Percentiles rank a stretch among this genome's conserved stretches.
phyloP scores from a whole-genome alignment of 1,140 invertebrate species.

The Lepidurus packardi region DNA sequence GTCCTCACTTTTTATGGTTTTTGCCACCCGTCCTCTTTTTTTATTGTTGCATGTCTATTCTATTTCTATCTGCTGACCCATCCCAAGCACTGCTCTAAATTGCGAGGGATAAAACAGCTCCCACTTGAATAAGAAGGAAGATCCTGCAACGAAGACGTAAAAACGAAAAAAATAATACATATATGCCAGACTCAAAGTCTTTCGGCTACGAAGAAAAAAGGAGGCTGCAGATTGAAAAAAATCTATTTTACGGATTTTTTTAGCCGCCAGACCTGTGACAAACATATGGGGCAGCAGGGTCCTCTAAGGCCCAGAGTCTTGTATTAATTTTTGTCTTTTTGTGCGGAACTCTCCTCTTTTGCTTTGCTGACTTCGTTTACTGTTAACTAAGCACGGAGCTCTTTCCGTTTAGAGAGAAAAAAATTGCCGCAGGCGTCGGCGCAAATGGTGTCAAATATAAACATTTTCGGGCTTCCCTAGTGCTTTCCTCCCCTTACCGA shows the following conservation, averaged over 20 bases:
- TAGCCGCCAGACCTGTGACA: background rate
- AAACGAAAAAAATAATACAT: background rate
- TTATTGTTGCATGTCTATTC: conserved; percentile 3
- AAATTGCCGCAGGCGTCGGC: background rate
- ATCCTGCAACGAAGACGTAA: conserved; percentile 9
- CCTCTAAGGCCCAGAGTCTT: background rate
- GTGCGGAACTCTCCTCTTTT: background rate
- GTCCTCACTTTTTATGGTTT: background rate
- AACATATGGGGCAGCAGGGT: conserved; percentile 1
- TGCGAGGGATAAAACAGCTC: conserved; percentile 17
- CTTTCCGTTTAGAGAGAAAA: background rate
- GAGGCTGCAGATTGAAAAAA: background rate
- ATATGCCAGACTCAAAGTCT: background rate
- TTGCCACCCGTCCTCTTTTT: background rate
- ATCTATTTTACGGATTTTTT: background rate
- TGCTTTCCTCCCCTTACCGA: background rate
- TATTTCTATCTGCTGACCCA: conserved; percentile 21
- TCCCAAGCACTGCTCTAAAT: conserved; percentile 5
- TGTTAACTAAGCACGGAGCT: background rate
- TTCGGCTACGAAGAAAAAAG: background rate
- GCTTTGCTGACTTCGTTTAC: background rate
- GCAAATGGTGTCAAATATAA: conserved; percentile 3
- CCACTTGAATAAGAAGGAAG: conserved; percentile 1
- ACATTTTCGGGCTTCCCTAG: background rate
- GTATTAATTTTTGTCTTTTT: background rate